These are phyloP conservation scores for Poecilia wingei DNA, from an alignment of 2,797 vertebrate species.

Conservation along the genomic window DNA sequence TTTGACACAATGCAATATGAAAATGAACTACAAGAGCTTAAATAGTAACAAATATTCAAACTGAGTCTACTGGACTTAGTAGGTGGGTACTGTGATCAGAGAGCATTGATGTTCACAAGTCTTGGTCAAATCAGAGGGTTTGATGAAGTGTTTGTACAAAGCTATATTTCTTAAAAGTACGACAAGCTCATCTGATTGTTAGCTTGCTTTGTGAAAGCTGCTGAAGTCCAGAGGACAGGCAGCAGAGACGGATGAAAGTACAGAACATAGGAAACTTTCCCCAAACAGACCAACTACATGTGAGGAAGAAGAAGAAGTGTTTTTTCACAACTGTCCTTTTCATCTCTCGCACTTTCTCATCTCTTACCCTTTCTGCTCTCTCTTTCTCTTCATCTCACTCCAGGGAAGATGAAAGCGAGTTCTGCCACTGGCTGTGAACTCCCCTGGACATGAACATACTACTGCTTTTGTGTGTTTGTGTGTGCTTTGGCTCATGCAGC, in stretches of 20 bases:
- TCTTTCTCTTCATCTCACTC: conserved; percentile 38
- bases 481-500: neutral
- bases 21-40: too few species aligned
- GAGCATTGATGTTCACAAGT: neutral
- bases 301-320: conserved; percentile 41
- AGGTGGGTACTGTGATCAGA: neutral
- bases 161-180: neutral
- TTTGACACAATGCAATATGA: too few species aligned
- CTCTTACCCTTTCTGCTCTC: conserved; percentile 18
- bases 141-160: neutral
- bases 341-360: conserved; percentile 47
- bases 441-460: conserved; percentile 24
- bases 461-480: conserved; percentile 16
- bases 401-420: conserved; percentile 62
- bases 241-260: conserved; percentile 1
- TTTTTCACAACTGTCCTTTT: conserved; percentile 44
- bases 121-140: neutral
- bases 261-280: neutral
- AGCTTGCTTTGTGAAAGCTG: conserved; percentile 3
- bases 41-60: too few species aligned
- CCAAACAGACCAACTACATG: conserved; percentile 24
- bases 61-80: neutral
- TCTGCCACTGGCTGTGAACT: conserved; percentile 43
- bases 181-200: neutral
- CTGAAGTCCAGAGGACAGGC: neutral